phyloP scores from a whole-genome alignment of 2,888 invertebrate genomes.

The Myathropa florea region DNA sequence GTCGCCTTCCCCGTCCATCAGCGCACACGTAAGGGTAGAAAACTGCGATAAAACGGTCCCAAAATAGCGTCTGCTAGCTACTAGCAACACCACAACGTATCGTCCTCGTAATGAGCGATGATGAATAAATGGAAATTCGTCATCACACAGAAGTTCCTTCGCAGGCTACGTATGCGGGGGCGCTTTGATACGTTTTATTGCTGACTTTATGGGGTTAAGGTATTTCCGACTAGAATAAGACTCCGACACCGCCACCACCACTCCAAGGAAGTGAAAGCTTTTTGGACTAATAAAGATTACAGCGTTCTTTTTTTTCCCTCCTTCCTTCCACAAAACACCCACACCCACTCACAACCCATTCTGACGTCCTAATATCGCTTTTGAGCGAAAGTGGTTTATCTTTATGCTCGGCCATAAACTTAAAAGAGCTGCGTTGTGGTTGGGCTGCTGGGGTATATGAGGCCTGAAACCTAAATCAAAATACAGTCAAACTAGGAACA shows the following conservation, averaged over 20 bases:
- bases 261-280: constrained; percentile 24
- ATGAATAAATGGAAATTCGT: constrained; percentile 56
- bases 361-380: constrained; percentile 29
- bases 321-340: neutral
- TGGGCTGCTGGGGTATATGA: neutral
- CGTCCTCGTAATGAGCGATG: constrained; percentile 39
- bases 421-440: neutral
- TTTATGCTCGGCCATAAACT: constrained; percentile 43
- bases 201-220: constrained; percentile 43
- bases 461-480: neutral
- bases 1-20: constrained; percentile 8
- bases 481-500: constrained; percentile 8
- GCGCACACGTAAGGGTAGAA: constrained; percentile 11
- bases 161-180: neutral
- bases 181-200: constrained; percentile 52
- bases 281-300: constrained; percentile 51
- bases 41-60: constrained; percentile 38
- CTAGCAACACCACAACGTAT: neutral
- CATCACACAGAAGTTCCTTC: constrained; percentile 22
- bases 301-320: neutral
- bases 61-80: constrained; percentile 1
- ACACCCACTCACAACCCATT: neutral
- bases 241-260: neutral
- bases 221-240: constrained; percentile 10
- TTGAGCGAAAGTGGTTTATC: constrained; percentile 50